These are phyloP conservation scores for Liparis tanakae DNA, from an alignment of 2,797 vertebrate genomes.

Conservation along the genomic window DNA sequence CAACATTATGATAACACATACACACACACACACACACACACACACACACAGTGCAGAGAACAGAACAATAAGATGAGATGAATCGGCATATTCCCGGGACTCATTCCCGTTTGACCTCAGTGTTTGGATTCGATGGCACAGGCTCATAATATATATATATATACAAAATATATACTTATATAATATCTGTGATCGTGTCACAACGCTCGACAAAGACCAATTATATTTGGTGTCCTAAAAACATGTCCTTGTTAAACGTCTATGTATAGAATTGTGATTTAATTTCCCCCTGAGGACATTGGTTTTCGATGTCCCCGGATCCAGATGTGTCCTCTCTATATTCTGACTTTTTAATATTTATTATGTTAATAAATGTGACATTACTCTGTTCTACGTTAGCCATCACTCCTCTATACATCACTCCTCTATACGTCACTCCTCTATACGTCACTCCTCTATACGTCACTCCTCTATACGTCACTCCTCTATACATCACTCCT, in stretches of 20 bases:
- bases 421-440: no score
- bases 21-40: constrained; percentile 8
- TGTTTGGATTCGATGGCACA: constrained; percentile 32
- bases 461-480: no score
- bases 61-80: constrained; percentile 30
- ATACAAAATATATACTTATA: not conserved
- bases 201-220: not conserved
- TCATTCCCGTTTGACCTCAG: constrained; percentile 27
- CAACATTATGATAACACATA: constrained; percentile 30
- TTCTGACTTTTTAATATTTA: not conserved
- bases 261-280: constrained; percentile 25
- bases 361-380: no score
- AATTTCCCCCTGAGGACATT: not conserved
- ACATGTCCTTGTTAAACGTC: constrained; percentile 22
- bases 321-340: not conserved
- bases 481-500: no score
- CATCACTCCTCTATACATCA: no score
- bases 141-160: not conserved
- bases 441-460: no score
- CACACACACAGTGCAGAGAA: not conserved
- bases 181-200: constrained; percentile 12
- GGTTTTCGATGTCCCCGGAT: not conserved
- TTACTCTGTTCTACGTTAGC: no score
- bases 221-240: constrained; percentile 25
- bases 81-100: constrained; percentile 46